Evolutionary conservation across 2,797 vertebrate genomes (phyloP).

Genomic region (Paramormyrops hopkinsi): DNA sequence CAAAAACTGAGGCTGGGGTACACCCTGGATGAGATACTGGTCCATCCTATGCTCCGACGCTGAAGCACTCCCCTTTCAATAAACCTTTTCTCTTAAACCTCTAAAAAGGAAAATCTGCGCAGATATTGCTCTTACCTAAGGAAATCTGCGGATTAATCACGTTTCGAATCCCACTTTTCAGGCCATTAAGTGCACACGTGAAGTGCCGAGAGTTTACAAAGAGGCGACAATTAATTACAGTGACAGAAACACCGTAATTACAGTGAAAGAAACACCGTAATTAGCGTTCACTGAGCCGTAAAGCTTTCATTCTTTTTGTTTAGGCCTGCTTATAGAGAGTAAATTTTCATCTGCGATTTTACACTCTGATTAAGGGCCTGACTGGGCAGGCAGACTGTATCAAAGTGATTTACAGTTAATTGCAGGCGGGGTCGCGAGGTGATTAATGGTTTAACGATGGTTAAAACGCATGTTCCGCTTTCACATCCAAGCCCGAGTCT

Average conservation of each 20-base stretch:
- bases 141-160: neutral
- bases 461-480: neutral
- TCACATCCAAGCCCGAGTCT: neutral
- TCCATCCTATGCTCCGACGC: neutral
- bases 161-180: neutral
- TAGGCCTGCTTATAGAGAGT: neutral
- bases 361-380: conserved; percentile 7
- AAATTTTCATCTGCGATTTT: conserved; percentile 15
- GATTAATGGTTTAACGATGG: conserved; percentile 15
- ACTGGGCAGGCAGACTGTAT: conserved; percentile 10
- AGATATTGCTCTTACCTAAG: neutral
- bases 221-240: conserved; percentile 15
- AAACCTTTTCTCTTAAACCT: neutral
- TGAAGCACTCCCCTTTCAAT: neutral
- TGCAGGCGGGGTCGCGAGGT: neutral
- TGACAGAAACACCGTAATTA: neutral
- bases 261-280: neutral
- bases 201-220: neutral
- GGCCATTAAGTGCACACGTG: neutral
- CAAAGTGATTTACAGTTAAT: conserved; percentile 19
- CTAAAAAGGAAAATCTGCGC: neutral
- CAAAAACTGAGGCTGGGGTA: neutral
- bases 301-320: conserved; percentile 9
- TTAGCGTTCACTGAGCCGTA: neutral
- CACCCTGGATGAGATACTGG: neutral